Percentiles rank a stretch among this genome's conserved stretches.
Evolutionary conservation across 2,888 invertebrate species (phyloP).

Genomic region (Cephus pulcher): DNA sequence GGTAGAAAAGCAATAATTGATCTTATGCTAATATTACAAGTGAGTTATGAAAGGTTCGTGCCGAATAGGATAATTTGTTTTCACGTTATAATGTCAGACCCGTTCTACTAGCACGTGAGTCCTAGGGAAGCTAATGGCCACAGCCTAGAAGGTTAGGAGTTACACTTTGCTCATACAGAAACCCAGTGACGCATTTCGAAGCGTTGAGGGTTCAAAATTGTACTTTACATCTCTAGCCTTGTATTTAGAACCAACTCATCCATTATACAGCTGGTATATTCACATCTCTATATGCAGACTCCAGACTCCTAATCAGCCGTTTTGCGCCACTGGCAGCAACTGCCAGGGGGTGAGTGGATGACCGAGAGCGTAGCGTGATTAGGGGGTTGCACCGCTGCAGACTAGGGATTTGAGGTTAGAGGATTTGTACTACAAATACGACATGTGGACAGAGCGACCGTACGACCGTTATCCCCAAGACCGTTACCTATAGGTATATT

Average conservation of each 20-base stretch:
- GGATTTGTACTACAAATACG: slow-evolving; percentile 52
- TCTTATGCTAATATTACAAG: slow-evolving; percentile 56
- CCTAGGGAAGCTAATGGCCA: neutral
- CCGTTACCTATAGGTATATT: neutral
- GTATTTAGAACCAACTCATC: neutral
- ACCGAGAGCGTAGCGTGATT: slow-evolving; percentile 28
- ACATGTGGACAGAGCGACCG: slow-evolving; percentile 42
- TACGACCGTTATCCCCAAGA: neutral
- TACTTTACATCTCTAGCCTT: neutral
- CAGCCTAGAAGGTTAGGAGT: neutral
- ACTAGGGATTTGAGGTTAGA: slow-evolving; percentile 39
- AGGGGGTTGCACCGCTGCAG: slow-evolving; percentile 31
- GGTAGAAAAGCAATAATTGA: slow-evolving; percentile 55
- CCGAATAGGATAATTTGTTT: slow-evolving; percentile 57
- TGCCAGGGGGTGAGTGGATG: neutral
- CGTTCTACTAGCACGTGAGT: neutral
- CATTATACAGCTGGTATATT: neutral
- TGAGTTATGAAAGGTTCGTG: slow-evolving; percentile 57
- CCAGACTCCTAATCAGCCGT: neutral
- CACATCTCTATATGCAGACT: neutral
- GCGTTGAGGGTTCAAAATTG: neutral
- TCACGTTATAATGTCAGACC: slow-evolving; percentile 36
- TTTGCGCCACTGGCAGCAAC: neutral
- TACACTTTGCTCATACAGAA: neutral
- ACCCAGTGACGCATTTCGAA: neutral